Conservation (phyloP, 1,140 invertebrate genomes). For the Laodelphax striatellus region DNA sequence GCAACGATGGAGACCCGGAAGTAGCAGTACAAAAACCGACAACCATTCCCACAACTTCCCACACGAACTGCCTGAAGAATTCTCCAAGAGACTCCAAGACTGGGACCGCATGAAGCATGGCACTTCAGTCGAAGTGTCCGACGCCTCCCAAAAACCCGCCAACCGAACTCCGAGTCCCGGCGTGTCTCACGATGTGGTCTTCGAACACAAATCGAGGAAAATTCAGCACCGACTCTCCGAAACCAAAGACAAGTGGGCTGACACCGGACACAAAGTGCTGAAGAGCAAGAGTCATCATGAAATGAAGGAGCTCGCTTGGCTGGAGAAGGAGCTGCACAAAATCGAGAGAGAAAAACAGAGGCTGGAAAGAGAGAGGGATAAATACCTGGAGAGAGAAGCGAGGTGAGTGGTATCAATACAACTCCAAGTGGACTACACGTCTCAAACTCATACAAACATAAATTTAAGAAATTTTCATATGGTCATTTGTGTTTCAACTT, state of each 20-base stretch:
- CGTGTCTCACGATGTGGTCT: constrained; percentile 28
- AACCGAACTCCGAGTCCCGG: constrained; percentile 30
- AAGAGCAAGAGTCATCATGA: constrained; percentile 11
- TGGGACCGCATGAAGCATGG: constrained; percentile 35
- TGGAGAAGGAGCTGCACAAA: constrained; percentile 46
- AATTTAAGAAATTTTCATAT: too few relatives aligned
- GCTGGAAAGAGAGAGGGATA: constrained; percentile 44
- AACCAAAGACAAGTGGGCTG: constrained; percentile 5
- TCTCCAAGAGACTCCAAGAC: constrained; percentile 38
- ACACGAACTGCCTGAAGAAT: constrained; percentile 35
- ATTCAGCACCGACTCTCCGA: constrained; percentile 23
- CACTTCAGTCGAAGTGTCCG: not conserved
- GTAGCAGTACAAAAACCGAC: constrained; percentile 19
- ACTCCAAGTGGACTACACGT: not conserved
- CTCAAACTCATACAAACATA: not conserved
- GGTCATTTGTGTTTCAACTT: too few relatives aligned
- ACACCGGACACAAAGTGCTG: not conserved
- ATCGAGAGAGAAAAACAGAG: constrained; percentile 49
- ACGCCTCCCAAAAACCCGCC: constrained; percentile 2
- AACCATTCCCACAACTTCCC: constrained; percentile 16
- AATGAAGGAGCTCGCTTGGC: constrained; percentile 39
- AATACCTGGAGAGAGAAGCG: constrained; percentile 45
- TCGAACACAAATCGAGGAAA: constrained; percentile 21
- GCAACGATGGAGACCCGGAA: constrained; percentile 50
- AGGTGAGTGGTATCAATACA: constrained; percentile 26